Conservation (phyloP, 2,797 vertebrate genomes). For the Gallinago stenura region DNA sequence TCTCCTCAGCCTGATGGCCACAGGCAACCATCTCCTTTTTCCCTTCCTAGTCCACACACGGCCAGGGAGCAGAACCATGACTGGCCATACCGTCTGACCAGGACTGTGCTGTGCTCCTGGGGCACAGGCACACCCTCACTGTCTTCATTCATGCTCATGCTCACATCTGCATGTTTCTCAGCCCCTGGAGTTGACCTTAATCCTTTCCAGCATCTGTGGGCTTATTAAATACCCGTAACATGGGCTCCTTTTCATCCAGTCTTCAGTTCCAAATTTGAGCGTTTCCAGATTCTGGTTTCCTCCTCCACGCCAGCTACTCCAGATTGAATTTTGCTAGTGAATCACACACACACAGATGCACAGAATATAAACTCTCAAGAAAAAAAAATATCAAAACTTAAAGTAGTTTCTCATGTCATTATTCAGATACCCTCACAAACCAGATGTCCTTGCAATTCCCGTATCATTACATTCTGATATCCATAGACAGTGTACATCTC, state of each 20-base stretch:
- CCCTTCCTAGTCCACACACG: rapidly evolving
- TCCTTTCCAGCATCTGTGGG: background rate
- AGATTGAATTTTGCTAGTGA: background rate
- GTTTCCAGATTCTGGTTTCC: background rate
- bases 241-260: background rate
- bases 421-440: background rate
- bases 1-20: background rate
- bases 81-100: background rate
- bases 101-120: background rate
- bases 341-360: background rate
- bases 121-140: background rate
- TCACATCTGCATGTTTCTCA: background rate
- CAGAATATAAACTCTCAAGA: background rate
- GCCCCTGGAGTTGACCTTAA: background rate
- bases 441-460: background rate
- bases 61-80: background rate
- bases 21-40: background rate
- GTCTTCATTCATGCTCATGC: background rate
- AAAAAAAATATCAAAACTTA: background rate
- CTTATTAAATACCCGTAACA: background rate
- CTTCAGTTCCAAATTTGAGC: background rate
- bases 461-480: background rate
- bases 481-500: background rate
- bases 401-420: background rate
- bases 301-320: background rate